phyloP scores from a whole-genome alignment of 1,140 invertebrate species.

The Bombus waltoni region DNA sequence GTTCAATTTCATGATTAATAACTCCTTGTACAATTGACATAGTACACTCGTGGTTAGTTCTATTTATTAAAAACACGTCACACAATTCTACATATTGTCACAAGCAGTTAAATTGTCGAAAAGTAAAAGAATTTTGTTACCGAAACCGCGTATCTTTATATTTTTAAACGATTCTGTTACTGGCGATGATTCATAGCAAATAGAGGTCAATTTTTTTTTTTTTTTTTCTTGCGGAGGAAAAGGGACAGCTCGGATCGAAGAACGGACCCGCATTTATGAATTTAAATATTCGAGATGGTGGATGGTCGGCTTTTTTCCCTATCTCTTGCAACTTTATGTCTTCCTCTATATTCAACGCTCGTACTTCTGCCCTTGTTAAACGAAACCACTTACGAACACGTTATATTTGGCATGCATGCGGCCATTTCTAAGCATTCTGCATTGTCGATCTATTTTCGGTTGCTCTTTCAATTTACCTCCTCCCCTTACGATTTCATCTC shows the following conservation, averaged over 20 bases:
- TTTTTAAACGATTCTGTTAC: neutral
- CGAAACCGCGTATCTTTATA: neutral
- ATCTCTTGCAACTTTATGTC: slow-evolving; percentile 28
- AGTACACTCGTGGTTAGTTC: neutral
- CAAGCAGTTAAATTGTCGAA: neutral
- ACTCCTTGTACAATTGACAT: neutral
- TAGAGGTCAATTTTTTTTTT: neutral
- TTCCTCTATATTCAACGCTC: slow-evolving; percentile 48
- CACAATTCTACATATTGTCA: neutral
- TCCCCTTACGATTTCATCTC: neutral
- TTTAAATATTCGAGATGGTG: slow-evolving; percentile 68
- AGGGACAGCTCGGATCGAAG: slow-evolving; percentile 13
- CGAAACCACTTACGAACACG: slow-evolving; percentile 61
- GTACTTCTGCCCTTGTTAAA: slow-evolving; percentile 65
- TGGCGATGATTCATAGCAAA: neutral
- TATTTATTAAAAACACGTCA: neutral
- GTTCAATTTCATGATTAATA: neutral
- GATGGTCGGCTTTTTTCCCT: slow-evolving; percentile 13
- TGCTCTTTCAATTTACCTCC: slow-evolving; percentile 41
- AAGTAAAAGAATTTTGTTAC: neutral
- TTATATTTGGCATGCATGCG: slow-evolving; percentile 75
- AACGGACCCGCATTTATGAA: slow-evolving; percentile 56
- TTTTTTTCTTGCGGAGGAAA: neutral
- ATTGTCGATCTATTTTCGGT: slow-evolving; percentile 57
- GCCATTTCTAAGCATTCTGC: slow-evolving; percentile 76